Base-by-base conservation (phyloP, 2,888 invertebrate species). In the Nowickia ferox region DNA sequence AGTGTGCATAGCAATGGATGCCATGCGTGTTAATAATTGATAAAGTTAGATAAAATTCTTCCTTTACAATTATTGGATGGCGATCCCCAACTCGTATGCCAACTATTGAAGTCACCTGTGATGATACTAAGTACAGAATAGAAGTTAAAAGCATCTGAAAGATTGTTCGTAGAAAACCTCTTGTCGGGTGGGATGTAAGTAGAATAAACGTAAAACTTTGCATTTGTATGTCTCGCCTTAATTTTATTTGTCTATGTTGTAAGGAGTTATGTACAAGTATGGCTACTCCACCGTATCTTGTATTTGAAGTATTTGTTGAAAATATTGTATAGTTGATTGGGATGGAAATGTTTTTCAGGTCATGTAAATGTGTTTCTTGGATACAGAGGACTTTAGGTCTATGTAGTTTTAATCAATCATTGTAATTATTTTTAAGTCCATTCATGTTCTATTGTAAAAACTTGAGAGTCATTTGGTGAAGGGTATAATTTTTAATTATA, bases 371-470 rank as follows among this genome's bases (percentile, higher is more conserved):
- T 17, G 84, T 79, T 75, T 87, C 87, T 68, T 87, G 84, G 11
- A 87, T 17, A 2, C 63, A 42, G 10, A 79, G 75, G n/a, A 87
- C 84, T 53, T 75, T 63, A 13, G 77, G 84, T 9, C n/a, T 59
- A 11, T 81, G 53, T 13, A 10, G 13, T 78, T 74, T 84, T 1
- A 77, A n/a, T 76, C 19, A 86, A 15, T 85, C 71, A 17, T 76
- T 80, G 44, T 82, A 84, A 17, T 86, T 75, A 19, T 79, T 85
- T 0, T 44, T 4, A 11, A 63, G 79, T 15, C 87, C 84, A 15
- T 86, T 87, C 6, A 86, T 84, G 44, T 84, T 83, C 75, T 84
- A 87, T 76, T 86, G 84, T 13, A 87, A 46, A 40, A 87, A 68
- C 30, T 53, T 61, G 11, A 82, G 13, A 30, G 57, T 40, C 79